Evolutionary conservation across 64 coral and sea anemone species (phyloP), one percentile per base, ranked within the genome.

Genomic region (Hydrozoanthus tunicans): DNA sequence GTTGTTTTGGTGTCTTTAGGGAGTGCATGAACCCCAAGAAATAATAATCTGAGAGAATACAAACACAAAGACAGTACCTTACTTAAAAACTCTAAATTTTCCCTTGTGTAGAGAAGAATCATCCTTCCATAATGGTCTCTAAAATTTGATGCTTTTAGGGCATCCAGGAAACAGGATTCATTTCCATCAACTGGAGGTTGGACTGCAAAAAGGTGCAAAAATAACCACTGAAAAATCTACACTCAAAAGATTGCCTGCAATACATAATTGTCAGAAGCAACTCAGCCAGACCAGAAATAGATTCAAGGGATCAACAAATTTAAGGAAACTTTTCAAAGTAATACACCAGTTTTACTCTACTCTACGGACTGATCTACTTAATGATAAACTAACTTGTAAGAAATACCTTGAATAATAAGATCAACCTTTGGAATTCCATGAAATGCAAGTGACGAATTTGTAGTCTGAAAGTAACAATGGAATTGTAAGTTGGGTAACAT

Each of bases 391-490:
- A 26, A 43, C 32, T 26, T 7, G 9, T 10, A 1, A 56, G 23
- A 62, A 11, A 43, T 74, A 88, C 84, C 84, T 88, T 88, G 84
- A 51, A 88, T 74, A 60, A 88, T 88, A 14, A 88, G 12, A 17
- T 88, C 84, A 74, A 88, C 84, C 70, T 15, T 73, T 9, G 67
- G 69, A 26, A 74, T 13, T 14, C 70, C 68, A 5, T 51, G 69
- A 20, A 17, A n/a, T 11, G 56, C 61, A 14, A 25, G 32, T 13
- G 55, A 88, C 15, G 84, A 88, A 11, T 43, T 13, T 59, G 84
- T 88, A 43, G 84, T 88, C 84, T 88, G 62, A 65, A 43, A 43
- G 32, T 43, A 43, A 43, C 32, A 43, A 43, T 43, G 32, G 63
- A 65, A 65, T 7, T 15, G 63, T 65, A 12, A 9, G 9, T 12